Percentiles rank a stretch among this genome's conserved stretches.
phyloP scores from a whole-genome alignment of 2,888 invertebrate genomes.

The Formica aserva region DNA sequence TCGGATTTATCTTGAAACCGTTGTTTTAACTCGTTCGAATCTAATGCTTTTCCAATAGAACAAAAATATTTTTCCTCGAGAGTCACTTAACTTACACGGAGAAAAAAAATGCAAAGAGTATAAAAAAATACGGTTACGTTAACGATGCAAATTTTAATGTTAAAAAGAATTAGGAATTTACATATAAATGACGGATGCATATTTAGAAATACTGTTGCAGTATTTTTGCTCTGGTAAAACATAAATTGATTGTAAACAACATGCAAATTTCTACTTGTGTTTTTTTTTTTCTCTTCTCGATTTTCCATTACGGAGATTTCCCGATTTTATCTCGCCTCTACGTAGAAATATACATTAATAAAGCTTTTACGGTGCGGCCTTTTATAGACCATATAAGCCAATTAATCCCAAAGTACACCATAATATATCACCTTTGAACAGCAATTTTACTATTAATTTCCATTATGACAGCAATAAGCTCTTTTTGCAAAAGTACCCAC shows the following conservation, averaged over 20 bases:
- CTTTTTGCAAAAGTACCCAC: slow-evolving; percentile 54
- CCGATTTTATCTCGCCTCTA: slow-evolving; percentile 46
- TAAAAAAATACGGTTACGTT: background rate
- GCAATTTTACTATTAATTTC: slow-evolving; percentile 69
- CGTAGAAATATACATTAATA: slow-evolving; percentile 64
- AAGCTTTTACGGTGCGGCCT: slow-evolving; percentile 67
- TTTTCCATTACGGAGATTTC: slow-evolving; percentile 28
- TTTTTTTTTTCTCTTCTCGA: background rate
- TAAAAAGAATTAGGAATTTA: background rate
- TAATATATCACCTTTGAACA: slow-evolving; percentile 68
- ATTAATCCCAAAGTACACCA: slow-evolving; percentile 67
- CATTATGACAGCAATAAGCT: slow-evolving; percentile 65
- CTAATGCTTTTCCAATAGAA: slow-evolving; percentile 14
- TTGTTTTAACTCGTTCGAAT: slow-evolving; percentile 20
- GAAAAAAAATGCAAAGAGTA: background rate
- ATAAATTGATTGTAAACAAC: slow-evolving; percentile 13
- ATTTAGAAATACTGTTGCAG: background rate
- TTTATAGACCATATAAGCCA: slow-evolving; percentile 55
- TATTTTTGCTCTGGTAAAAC: background rate
- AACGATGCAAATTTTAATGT: background rate
- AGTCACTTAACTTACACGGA: background rate
- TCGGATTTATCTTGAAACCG: slow-evolving; percentile 3
- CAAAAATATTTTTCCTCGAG: slow-evolving; percentile 1
- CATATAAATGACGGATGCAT: background rate
- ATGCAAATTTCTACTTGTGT: background rate